phyloP scores from a whole-genome alignment of 2,888 invertebrate species.

The Cylloceria caligata region DNA sequence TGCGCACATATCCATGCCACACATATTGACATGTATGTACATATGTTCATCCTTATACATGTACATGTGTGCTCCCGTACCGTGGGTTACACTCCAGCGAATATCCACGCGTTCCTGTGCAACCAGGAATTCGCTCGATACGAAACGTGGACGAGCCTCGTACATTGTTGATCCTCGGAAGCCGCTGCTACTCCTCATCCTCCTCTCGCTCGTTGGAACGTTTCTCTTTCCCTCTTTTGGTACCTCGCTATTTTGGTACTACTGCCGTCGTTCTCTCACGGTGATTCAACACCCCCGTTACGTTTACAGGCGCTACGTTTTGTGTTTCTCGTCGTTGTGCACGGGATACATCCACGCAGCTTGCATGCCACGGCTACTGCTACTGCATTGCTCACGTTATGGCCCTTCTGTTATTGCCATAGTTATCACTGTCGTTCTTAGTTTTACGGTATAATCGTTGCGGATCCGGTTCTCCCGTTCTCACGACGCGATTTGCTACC shows the following conservation, averaged over 20 bases:
- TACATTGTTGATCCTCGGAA: conserved; percentile 63
- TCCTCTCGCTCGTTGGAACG: conserved; percentile 32
- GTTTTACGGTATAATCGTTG: conserved; percentile 75
- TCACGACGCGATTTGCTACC: conserved; percentile 18
- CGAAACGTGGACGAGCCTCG: conserved; percentile 45
- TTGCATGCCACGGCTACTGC: conserved; percentile 40
- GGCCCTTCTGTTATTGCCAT: conserved; percentile 74
- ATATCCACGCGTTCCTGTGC: conserved; percentile 62
- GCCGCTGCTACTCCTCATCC: conserved; percentile 41
- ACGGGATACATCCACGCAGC: conserved; percentile 62
- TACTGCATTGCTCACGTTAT: conserved; percentile 70
- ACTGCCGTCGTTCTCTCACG: conserved; percentile 53
- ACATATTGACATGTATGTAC: conserved; percentile 5
- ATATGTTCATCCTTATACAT: conserved; percentile 14
- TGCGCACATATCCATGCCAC: not conserved
- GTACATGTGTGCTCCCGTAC: not conserved
- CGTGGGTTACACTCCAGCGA: conserved; percentile 52
- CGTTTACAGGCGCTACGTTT: conserved; percentile 19
- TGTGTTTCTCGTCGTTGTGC: conserved; percentile 46
- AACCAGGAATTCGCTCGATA: conserved; percentile 63
- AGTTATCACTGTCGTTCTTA: conserved; percentile 75
- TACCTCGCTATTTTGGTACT: conserved; percentile 46
- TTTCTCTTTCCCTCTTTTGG: conserved; percentile 34
- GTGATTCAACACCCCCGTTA: conserved; percentile 65
- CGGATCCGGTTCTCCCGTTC: conserved; percentile 10